Evolutionary conservation across 2,888 invertebrate genomes (phyloP).

Genomic region (Lasioglossum villosulum): DNA sequence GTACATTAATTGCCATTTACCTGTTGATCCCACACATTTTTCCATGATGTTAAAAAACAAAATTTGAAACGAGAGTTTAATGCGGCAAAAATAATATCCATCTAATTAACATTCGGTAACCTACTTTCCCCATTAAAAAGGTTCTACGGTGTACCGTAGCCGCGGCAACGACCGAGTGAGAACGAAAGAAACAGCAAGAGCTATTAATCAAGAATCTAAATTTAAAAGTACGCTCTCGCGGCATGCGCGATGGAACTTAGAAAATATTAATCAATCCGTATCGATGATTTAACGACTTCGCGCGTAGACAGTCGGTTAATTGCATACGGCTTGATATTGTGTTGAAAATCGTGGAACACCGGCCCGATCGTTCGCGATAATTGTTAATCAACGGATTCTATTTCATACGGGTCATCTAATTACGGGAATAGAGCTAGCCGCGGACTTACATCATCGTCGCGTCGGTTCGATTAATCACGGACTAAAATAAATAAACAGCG

Average conservation of each 20-base stretch:
- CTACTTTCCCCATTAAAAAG: not conserved
- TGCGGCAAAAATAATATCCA: not conserved
- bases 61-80: not conserved
- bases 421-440: not conserved
- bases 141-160: too few species aligned
- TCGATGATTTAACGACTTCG: constrained; percentile 17
- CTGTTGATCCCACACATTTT: not conserved
- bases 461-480: not conserved
- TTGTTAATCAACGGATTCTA: constrained; percentile 9
- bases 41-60: too few species aligned
- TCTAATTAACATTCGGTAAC: not conserved
- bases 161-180: not conserved
- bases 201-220: not conserved
- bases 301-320: not conserved
- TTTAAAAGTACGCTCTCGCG: not conserved
- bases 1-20: not conserved
- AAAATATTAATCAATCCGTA: constrained; percentile 30
- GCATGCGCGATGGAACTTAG: not conserved
- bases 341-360: not conserved
- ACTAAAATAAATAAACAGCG: not conserved
- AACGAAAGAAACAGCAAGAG: not conserved
- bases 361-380: not conserved
- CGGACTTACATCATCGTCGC: not conserved
- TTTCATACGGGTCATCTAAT: not conserved
- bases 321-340: not conserved